Base-by-base conservation (phyloP, 2,797 vertebrate genomes). In the Urosaurus nigricauda region DNA sequence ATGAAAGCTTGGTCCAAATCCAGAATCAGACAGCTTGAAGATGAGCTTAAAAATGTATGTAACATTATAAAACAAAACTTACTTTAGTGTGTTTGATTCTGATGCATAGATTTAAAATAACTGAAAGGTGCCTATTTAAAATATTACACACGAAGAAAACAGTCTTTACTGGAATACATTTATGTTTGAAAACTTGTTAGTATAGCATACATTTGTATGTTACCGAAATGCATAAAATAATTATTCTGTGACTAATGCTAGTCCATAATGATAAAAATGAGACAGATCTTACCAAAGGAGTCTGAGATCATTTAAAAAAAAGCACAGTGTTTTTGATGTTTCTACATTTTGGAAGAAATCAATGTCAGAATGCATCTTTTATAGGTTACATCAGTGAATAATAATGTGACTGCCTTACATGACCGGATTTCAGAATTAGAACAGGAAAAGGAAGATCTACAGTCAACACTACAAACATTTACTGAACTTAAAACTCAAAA, bases 1-100 rank as follows among this genome's bases (percentile, higher is more conserved):
- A 98, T 97, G 95, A 99, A 99, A 95, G 98, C 98, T 8, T 98
- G 98, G 98, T 98, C 98, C 16, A 99, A 99, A 89, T 95, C 97
- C 80, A 97, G 97, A 71, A 98, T 98, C 94, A 96, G 97, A 90
- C 98, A 98, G 91, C 91, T 98, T 91, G 98, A 99, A 90, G 98
- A 98, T 63, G 98, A 98, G 90, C 89, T 98, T 17, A 98, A 96
- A 97, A 98, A 95, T 92, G 97, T 96, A 95, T 92, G 98, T 96
- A 93, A 85, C 47, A 51, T 70, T 8, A 80, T 85, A 32, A 56
- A 60, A 26, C 11, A 51, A 37, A 71, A 19, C n/a, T 73, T 35
- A 71, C n/a, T 4, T 37, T 43, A 47, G 26, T 40, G 26, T 80
- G 16, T 16, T 13, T 1, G 0, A 16, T 73, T 73, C 32, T 81